phyloP scores from a whole-genome alignment of 2,113 vertebrate species.

The Helogale parvula region DNA sequence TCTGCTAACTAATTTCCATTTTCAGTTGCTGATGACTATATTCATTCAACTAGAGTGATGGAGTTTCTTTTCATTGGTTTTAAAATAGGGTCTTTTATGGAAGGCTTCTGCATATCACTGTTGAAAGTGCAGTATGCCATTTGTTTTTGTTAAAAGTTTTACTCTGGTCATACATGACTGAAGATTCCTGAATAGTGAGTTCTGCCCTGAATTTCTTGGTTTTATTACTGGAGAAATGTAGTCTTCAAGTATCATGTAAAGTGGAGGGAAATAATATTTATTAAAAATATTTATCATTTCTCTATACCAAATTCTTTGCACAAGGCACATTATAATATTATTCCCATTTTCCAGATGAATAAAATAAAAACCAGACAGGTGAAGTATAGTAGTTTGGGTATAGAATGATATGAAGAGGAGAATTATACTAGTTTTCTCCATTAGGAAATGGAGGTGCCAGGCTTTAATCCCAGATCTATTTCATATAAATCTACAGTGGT shows the following conservation, averaged over 20 bases:
- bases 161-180: slow-evolving; percentile 66
- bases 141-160: slow-evolving; percentile 82
- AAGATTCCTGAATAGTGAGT: background rate
- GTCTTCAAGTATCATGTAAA: background rate
- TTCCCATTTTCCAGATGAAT: slow-evolving; percentile 26
- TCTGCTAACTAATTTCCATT: slow-evolving; percentile 81
- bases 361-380: background rate
- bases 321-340: background rate
- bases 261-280: background rate
- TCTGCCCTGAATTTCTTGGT: slow-evolving; percentile 52
- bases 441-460: background rate
- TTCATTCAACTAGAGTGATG: slow-evolving; percentile 80
- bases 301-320: background rate
- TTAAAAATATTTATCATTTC: slow-evolving; percentile 20
- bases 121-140: slow-evolving; percentile 66
- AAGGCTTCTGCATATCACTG: slow-evolving; percentile 65
- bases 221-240: slow-evolving; percentile 48
- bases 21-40: slow-evolving; percentile 79
- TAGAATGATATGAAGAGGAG: background rate
- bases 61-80: slow-evolving; percentile 80
- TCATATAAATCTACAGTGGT: background rate
- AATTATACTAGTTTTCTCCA: background rate
- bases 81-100: slow-evolving; percentile 78
- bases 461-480: background rate
- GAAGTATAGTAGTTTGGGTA: background rate